Base-by-base conservation (phyloP, 1,140 invertebrate species). In the Zaprionus davidi region DNA sequence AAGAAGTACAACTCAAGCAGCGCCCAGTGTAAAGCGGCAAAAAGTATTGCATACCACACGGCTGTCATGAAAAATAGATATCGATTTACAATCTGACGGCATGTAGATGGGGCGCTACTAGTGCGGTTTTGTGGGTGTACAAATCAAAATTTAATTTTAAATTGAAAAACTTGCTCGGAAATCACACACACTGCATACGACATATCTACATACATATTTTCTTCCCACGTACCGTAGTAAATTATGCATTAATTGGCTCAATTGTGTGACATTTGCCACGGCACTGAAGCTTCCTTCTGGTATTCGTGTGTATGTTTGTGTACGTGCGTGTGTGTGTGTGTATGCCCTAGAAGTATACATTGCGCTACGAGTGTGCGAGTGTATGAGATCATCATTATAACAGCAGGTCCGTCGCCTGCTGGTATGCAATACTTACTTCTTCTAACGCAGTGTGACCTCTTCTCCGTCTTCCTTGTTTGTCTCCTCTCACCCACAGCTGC, bases 391-490 rank as follows among this genome's bases (percentile, higher is more conserved):
- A 86, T 88, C 84, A 57, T 59, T 77, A 78, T 46, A 79, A 67
- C 63, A 67, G 76, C 63, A 75, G 60, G 64, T 55, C 62, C 56
- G 69, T 76, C 71, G 77, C 80, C 83, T 82, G 71, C 81, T 78
- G 83, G 84, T 84, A 83, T 87, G 83, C 84, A 88, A 88, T 83
- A 81, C 84, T 88, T 80, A 81, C 84, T 83, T 59, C 66, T 82
- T 64, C 24, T 73, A 57, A 66, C 41, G n/a, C 41, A 17, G 20
- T 58, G 17, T 64, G 38, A 46, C 41, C 41, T 17, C 41, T 46
- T 17, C 41, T 46, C n/a, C 41, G 41, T 46, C 75, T 65, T 67
- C n/a, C 51, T 69, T 77, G 63, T 62, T 62, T 34, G 51, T 60
- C 22, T 38, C n/a, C 41, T 53, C 65, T 7, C 41, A 17, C 28